Percentiles rank a stretch among this genome's conserved stretches.
Evolutionary conservation across 2,797 vertebrate species (phyloP).

Genomic region (Cossypha heuglini): DNA sequence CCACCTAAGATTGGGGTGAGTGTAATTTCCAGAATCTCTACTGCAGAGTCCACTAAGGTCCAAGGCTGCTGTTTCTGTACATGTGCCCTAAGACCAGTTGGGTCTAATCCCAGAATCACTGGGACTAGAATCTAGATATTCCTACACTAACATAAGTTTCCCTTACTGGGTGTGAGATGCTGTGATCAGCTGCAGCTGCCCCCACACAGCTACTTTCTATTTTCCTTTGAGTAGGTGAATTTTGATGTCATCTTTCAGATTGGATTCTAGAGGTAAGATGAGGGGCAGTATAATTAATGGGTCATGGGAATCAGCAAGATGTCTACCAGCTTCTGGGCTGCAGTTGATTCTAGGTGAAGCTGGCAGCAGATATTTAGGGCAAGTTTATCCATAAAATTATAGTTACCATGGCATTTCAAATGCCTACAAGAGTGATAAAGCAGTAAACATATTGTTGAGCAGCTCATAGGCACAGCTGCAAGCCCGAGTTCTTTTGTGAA

Average conservation of each 20-base stretch:
- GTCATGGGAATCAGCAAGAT: background rate
- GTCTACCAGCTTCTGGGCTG: background rate
- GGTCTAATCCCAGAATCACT: background rate
- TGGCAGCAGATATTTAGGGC: background rate
- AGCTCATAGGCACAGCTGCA: background rate
- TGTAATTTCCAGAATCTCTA: background rate
- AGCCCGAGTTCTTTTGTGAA: background rate
- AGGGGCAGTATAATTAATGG: background rate
- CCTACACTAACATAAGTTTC: background rate
- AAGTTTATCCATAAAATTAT: background rate
- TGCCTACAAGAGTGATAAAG: background rate
- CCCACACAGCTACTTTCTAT: background rate
- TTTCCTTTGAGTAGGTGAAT: background rate
- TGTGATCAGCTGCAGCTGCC: background rate
- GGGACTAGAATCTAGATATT: background rate
- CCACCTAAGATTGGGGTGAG: background rate
- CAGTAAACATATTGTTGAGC: background rate
- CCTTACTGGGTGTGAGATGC: rapidly evolving
- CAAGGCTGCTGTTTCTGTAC: background rate
- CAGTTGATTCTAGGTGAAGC: background rate
- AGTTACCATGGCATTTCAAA: slow-evolving; percentile 23
- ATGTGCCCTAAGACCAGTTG: background rate
- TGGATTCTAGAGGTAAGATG: background rate
- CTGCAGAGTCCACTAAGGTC: background rate
- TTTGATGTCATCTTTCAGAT: background rate